phyloP scores from a whole-genome alignment of 1,140 invertebrate genomes.

The Armadillidium nasatum region DNA sequence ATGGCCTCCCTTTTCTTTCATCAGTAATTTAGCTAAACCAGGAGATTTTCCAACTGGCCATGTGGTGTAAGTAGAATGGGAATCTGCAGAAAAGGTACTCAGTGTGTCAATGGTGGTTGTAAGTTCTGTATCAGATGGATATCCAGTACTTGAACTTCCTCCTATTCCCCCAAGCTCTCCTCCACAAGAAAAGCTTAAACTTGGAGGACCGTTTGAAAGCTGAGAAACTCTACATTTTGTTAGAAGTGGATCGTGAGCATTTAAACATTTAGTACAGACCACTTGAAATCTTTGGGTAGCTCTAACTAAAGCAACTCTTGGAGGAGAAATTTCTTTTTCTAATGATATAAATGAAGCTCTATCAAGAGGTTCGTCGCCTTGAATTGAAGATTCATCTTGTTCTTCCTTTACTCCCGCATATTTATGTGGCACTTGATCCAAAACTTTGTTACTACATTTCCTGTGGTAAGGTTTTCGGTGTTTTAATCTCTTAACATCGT shows the following conservation, averaged over 20 bases:
- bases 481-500: not conserved
- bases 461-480: not conserved
- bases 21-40: slow-evolving; percentile 34
- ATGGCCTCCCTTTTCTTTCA: slow-evolving; percentile 32
- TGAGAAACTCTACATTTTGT: slow-evolving; percentile 26
- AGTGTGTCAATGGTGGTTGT: slow-evolving; percentile 33
- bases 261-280: slow-evolving; percentile 35
- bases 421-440: not conserved
- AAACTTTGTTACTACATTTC: not conserved
- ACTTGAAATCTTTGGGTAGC: slow-evolving; percentile 38
- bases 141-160: slow-evolving; percentile 40
- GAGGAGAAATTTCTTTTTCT: slow-evolving; percentile 20
- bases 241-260: slow-evolving; percentile 40
- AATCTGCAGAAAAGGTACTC: slow-evolving; percentile 34
- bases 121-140: slow-evolving; percentile 39
- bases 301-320: slow-evolving; percentile 34
- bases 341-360: not conserved
- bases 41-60: slow-evolving; percentile 38
- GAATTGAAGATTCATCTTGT: not conserved
- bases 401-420: slow-evolving; percentile 1
- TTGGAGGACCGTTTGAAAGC: not conserved
- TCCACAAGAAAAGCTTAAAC: slow-evolving; percentile 31
- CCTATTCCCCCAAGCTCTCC: slow-evolving; percentile 21
- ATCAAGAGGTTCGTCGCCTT: not conserved
- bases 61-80: slow-evolving; percentile 40